Evolutionary conservation across 2,797 vertebrate genomes (phyloP).

Genomic region (Phaenicophaeus curvirostris): DNA sequence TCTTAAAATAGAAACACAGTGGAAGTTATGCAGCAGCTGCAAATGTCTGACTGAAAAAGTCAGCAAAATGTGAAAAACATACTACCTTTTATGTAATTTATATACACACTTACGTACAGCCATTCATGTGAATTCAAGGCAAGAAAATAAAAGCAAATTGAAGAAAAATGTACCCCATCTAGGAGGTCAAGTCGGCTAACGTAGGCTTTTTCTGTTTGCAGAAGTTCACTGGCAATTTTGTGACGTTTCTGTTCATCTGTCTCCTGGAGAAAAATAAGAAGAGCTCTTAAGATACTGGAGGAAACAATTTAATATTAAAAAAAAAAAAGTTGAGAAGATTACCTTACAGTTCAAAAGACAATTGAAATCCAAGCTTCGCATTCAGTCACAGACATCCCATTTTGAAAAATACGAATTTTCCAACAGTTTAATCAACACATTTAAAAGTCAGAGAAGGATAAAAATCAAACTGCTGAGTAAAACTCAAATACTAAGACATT

Average conservation of each 20-base stretch:
- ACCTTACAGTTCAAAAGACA: neutral
- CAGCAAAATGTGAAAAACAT: neutral
- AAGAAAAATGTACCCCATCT: slow-evolving; percentile 83
- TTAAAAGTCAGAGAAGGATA: neutral
- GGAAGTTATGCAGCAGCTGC: neutral
- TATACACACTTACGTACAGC: neutral
- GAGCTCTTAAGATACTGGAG: neutral
- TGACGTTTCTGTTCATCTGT: slow-evolving; percentile 95
- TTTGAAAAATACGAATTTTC: neutral
- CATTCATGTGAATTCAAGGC: neutral
- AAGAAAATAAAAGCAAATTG: neutral
- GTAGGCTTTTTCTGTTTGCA: slow-evolving; percentile 95
- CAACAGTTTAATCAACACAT: neutral
- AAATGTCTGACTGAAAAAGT: neutral
- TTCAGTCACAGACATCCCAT: neutral
- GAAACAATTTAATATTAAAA: neutral
- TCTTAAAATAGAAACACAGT: neutral
- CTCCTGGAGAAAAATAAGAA: slow-evolving; percentile 80
- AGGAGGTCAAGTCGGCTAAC: slow-evolving; percentile 91
- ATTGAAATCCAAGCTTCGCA: neutral
- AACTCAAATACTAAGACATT: neutral
- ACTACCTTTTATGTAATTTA: neutral
- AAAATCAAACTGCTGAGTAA: neutral
- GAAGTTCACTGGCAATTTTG: slow-evolving; percentile 95
- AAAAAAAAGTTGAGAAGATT: neutral